A percentile compares a stretch with the other conserved stretches of the same genome.
Conservation (phyloP, 2,888 invertebrate genomes). For the Nycteola revayana region DNA sequence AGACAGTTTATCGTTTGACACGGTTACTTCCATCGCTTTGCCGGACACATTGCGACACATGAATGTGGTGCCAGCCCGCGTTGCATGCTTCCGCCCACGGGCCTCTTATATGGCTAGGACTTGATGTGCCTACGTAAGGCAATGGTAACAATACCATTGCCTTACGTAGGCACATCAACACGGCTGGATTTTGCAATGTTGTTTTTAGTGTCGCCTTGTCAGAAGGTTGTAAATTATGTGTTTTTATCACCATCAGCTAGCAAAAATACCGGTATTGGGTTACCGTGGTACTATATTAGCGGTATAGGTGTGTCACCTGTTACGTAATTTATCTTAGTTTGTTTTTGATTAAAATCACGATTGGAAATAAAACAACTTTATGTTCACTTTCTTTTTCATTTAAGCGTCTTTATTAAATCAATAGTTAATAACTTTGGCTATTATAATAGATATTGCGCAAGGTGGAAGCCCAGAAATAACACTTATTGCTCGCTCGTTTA, state of each 20-base stretch:
- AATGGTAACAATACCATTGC: too few species aligned
- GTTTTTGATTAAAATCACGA: too few species aligned
- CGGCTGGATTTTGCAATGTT: slow-evolving; percentile 49
- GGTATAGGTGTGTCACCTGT: too few species aligned
- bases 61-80: slow-evolving; percentile 36
- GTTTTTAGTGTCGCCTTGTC: slow-evolving; percentile 45
- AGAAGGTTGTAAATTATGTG: too few species aligned
- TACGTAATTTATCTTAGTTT: too few species aligned
- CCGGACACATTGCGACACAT: slow-evolving; percentile 41
- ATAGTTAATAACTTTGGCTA: slow-evolving; percentile 21
- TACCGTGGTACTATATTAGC: too few species aligned
- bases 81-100: slow-evolving; percentile 69
- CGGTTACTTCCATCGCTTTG: slow-evolving; percentile 23
- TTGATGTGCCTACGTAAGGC: too few species aligned
- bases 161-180: slow-evolving; percentile 53
- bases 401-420: slow-evolving; percentile 19
- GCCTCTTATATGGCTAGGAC: slow-evolving; percentile 58
- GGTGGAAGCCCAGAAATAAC: slow-evolving; percentile 36
- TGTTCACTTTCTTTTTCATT: too few species aligned
- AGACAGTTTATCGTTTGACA: slow-evolving; percentile 4
- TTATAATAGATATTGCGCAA: slow-evolving; percentile 39
- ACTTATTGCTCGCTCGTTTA: slow-evolving; percentile 36
- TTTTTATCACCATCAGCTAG: too few species aligned
- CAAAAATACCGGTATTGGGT: too few species aligned
- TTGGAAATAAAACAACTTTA: too few species aligned